phyloP scores from a whole-genome alignment of 2,797 vertebrate species.

The Atherinosoma microstoma region DNA sequence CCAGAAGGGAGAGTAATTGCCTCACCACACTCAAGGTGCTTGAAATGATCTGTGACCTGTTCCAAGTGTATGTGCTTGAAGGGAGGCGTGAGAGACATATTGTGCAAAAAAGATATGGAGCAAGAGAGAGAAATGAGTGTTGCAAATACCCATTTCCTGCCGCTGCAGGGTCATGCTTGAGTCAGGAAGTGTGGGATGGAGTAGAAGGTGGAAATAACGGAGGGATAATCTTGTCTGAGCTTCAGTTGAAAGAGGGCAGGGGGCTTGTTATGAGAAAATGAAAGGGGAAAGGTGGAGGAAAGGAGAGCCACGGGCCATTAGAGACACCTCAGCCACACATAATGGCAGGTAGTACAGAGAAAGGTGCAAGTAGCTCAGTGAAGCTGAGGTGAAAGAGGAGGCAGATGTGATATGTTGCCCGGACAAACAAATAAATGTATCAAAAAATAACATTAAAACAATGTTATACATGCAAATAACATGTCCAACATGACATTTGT shows the following conservation, averaged over 20 bases:
- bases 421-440: neutral
- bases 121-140: conserved; percentile 61
- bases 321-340: conserved; percentile 66
- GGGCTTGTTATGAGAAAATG: conserved; percentile 82
- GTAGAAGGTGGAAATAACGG: conserved; percentile 71
- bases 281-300: conserved; percentile 79
- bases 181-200: conserved; percentile 69
- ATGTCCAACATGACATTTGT: neutral
- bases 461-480: neutral
- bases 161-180: conserved; percentile 65
- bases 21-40: conserved; percentile 71
- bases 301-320: conserved; percentile 72
- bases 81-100: conserved; percentile 38
- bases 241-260: conserved; percentile 68
- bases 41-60: conserved; percentile 77
- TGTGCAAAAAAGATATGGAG: conserved; percentile 28
- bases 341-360: conserved; percentile 59
- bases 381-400: conserved; percentile 23
- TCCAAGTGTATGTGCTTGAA: conserved; percentile 55
- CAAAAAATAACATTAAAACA: neutral
- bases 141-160: conserved; percentile 76
- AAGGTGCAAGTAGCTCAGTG: conserved; percentile 33
- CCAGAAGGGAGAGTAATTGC: conserved; percentile 75
- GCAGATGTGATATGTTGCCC: neutral
- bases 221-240: conserved; percentile 80